Evolutionary conservation across 2,113 vertebrate genomes (phyloP).

Genomic region (Eretmochelys imbricata): DNA sequence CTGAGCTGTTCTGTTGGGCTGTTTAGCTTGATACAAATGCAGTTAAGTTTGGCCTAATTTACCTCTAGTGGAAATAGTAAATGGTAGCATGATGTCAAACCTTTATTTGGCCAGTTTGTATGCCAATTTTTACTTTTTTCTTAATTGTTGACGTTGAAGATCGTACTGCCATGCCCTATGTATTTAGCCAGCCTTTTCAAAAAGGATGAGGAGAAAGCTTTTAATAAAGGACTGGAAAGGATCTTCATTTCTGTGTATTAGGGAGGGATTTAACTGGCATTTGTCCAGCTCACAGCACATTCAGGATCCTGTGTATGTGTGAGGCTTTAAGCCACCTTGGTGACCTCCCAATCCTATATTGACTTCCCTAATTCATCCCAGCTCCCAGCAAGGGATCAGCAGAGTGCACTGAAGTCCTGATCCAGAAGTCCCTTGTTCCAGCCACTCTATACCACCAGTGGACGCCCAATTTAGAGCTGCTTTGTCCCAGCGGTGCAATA

Average conservation of each 20-base stretch:
- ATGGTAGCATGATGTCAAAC: slow-evolving; percentile 43
- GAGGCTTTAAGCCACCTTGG: not conserved
- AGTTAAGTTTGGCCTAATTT: slow-evolving; percentile 57
- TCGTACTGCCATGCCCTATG: not conserved
- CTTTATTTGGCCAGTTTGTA: slow-evolving; percentile 11
- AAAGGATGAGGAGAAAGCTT: not conserved
- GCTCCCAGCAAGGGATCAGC: not conserved
- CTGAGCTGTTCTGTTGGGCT: slow-evolving; percentile 52
- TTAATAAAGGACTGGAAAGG: not conserved
- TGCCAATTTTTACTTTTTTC: slow-evolving; percentile 24
- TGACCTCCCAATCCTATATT: not conserved
- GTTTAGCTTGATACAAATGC: slow-evolving; percentile 55
- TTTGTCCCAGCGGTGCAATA: not conserved
- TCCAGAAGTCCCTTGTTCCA: not conserved
- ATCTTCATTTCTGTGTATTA: not conserved
- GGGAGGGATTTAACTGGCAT: not conserved
- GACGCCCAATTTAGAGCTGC: not conserved
- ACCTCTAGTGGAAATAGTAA: slow-evolving; percentile 45
- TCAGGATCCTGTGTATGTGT: not conserved
- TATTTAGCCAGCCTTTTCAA: slow-evolving; percentile 7
- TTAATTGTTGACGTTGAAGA: slow-evolving; percentile 41
- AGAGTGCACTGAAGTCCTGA: not conserved
- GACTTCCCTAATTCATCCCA: not conserved
- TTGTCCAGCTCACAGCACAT: not conserved
- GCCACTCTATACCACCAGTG: not conserved